Evolutionary conservation across 2,113 vertebrate genomes (phyloP), one percentile per base, ranked within the genome.

Genomic region (Alosa alosa): DNA sequence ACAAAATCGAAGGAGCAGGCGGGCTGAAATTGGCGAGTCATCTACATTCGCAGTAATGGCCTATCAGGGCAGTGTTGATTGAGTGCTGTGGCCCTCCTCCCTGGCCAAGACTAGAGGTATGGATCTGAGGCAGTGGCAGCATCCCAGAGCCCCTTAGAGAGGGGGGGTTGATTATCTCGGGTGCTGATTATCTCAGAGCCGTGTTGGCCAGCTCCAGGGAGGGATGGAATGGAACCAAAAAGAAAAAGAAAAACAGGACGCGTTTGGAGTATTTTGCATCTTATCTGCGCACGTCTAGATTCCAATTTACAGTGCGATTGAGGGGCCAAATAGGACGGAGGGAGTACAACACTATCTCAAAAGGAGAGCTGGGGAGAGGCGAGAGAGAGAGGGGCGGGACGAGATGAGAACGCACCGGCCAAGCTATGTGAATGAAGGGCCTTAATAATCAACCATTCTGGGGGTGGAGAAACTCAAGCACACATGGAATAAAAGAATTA

Each of bases 1-100:
- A 81, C 50, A 81, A 84, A 88, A 84, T 84, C 50, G 83, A 83
- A 87, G 85, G 75, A 81, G 81, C 60, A 36, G 72, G 72, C 1
- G 31, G 13, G 83, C 47, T 57, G 57, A 82, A 87, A 86, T 87
- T 83, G 84, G 50, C 50, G 81, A 84, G 82, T 82, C 89, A 84
- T 89, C 85, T 84, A 86, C 88, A 89, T 87, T 83, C 68, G 45
- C n/a, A 87, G 57, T 13, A 36, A 87, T 45, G 84, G 81, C 20
- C 25, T 44, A 84, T 82, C 86, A 84, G 81, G 86, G 31, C 7
- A 13, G 10, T 10, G n/a, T 36, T 78, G 72, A 78, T 78, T 39
- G 72, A 78, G 72, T 78, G 72, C 64, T 31, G 72, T 36, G 5
- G 36, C 11, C 13, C 1, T 36, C 31, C 72, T 36, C 31, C 68